Percentiles rank a stretch among this genome's conserved stretches.
phyloP scores from a whole-genome alignment of 2,113 vertebrate species.

The Xerus inauris region DNA sequence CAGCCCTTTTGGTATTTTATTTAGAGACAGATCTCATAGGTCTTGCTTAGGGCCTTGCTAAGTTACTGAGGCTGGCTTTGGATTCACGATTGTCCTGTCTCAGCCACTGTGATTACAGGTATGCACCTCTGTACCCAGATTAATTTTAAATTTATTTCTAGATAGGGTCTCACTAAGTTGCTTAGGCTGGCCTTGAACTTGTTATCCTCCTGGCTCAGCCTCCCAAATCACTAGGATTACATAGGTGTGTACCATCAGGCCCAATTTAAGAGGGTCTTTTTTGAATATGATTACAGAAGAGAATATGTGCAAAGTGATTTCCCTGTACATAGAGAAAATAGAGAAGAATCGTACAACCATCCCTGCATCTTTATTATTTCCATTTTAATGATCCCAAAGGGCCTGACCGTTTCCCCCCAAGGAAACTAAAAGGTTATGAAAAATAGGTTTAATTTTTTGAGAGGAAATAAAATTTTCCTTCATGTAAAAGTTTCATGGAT shows the following conservation, averaged over 20 bases:
- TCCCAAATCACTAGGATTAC: not conserved
- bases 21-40: not conserved
- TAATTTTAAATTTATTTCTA: too few relatives aligned
- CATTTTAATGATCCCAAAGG: not conserved
- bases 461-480: not conserved
- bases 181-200: not conserved
- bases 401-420: not conserved
- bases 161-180: not conserved
- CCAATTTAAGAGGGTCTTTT: not conserved
- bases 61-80: not conserved
- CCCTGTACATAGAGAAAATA: not conserved
- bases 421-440: not conserved
- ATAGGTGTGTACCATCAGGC: not conserved
- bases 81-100: not conserved
- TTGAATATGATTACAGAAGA: slow-evolving; percentile 8
- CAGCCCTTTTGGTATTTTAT: not conserved
- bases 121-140: too few relatives aligned
- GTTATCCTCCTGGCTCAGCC: not conserved
- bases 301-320: not conserved
- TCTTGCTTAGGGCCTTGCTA: not conserved
- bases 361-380: not conserved
- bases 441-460: not conserved
- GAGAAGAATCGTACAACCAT: not conserved
- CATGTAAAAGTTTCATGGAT: not conserved
- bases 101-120: not conserved